A percentile compares a stretch with the other conserved stretches of the same genome.
phyloP scores from a whole-genome alignment of 2,888 invertebrate species.

The Heliconius hortense region DNA sequence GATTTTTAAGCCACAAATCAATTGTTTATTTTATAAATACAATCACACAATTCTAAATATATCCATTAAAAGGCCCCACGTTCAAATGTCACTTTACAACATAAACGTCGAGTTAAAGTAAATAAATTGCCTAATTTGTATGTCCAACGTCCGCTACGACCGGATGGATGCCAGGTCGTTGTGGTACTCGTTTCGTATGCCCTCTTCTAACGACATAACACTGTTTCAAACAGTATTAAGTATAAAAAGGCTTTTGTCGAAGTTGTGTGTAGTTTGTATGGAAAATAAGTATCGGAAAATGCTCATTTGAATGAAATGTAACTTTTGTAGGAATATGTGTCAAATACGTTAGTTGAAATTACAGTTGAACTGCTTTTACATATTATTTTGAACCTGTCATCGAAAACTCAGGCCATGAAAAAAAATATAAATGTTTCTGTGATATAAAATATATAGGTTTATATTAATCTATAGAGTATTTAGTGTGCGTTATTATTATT shows the following conservation, averaged over 20 bases:
- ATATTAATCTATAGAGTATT: no score
- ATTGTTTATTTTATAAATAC: neutral
- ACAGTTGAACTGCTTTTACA: neutral
- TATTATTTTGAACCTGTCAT: no score
- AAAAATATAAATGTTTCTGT: no score
- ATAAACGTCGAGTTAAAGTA: neutral
- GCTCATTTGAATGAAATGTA: neutral
- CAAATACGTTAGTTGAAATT: neutral
- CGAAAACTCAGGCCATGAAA: no score
- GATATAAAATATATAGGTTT: no score
- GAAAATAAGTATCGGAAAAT: neutral
- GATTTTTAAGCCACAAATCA: no score
- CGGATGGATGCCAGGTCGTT: conserved; percentile 28
- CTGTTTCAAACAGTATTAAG: conserved; percentile 3
- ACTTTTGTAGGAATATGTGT: neutral
- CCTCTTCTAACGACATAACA: neutral
- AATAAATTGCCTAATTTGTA: conserved; percentile 36
- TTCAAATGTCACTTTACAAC: neutral
- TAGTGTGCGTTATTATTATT: no score
- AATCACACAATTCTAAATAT: neutral
- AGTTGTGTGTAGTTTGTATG: neutral
- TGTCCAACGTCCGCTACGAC: conserved; percentile 19
- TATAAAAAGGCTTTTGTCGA: neutral
- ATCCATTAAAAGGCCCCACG: neutral
- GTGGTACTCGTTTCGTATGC: neutral